phyloP scores from a whole-genome alignment of 2,888 invertebrate genomes.

The Drosophila cognata region DNA sequence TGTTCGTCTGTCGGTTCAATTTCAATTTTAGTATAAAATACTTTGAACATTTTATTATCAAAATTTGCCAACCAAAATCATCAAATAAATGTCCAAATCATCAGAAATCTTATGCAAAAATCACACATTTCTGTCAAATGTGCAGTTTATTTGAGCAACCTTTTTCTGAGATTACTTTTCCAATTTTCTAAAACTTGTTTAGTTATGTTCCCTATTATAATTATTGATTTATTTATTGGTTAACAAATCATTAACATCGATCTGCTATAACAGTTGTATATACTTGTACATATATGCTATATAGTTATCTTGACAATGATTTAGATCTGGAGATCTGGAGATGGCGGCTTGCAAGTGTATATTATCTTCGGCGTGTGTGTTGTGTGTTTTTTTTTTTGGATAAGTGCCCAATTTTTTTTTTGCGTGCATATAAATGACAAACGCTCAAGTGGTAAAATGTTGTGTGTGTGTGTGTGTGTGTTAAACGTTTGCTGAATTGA shows the following conservation, averaged over 20 bases:
- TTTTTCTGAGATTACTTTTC: not conserved
- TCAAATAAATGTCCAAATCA: not conserved
- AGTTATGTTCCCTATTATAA: no score
- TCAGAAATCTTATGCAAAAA: not conserved
- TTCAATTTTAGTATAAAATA: not conserved
- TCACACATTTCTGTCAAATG: not conserved
- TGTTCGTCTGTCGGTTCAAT: not conserved
- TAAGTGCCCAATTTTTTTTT: slow-evolving; percentile 69
- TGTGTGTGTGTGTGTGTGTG: slow-evolving; percentile 57
- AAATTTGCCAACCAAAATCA: not conserved
- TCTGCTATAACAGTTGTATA: no score
- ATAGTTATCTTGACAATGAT: not conserved
- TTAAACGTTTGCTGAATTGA: slow-evolving; percentile 83
- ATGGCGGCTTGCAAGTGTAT: not conserved
- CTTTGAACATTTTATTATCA: not conserved
- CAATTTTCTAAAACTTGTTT: not conserved
- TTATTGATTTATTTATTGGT: no score
- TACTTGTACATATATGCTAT: no score
- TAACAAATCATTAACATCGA: not conserved
- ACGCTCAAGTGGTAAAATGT: slow-evolving; percentile 66
- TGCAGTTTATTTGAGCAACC: no score
- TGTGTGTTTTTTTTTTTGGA: slow-evolving; percentile 58
- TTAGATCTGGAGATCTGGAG: not conserved
- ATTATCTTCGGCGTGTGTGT: not conserved
- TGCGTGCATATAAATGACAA: slow-evolving; percentile 53